These are phyloP conservation scores for Halotydeus destructor DNA, from an alignment of 1,140 invertebrate species.

Conservation along the genomic window DNA sequence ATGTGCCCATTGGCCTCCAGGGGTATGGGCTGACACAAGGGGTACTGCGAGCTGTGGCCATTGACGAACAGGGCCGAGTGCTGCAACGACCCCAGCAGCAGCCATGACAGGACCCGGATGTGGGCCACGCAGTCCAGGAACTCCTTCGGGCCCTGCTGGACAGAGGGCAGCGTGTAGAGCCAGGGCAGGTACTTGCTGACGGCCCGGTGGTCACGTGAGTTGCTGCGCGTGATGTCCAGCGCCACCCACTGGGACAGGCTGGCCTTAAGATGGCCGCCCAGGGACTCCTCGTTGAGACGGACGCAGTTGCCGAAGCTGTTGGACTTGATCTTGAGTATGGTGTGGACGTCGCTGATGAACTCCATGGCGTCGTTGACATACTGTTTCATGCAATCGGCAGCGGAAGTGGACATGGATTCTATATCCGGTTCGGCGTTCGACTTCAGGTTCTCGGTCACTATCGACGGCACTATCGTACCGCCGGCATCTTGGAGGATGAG, in stretches of 20 bases:
- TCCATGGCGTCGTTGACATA: conserved; percentile 84
- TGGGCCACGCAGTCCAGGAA: conserved; percentile 87
- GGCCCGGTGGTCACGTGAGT: conserved; percentile 59
- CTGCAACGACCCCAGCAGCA: conserved; percentile 75
- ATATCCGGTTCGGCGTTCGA: conserved; percentile 2
- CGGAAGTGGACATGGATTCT: conserved; percentile 41
- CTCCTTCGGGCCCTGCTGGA: conserved; percentile 75
- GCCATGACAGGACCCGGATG: conserved; percentile 81
- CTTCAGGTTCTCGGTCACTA: conserved; percentile 28
- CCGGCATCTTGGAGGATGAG: conserved; percentile 47
- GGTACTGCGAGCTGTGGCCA: conserved; percentile 8
- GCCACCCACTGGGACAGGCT: conserved; percentile 84
- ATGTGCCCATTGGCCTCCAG: conserved; percentile 87
- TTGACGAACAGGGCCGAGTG: conserved; percentile 44
- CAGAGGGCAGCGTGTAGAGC: conserved; percentile 63
- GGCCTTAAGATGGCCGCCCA: conserved; percentile 83
- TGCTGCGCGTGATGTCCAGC: conserved; percentile 69
- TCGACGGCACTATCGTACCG: conserved; percentile 42
- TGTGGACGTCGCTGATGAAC: conserved; percentile 87
- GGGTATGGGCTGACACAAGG: conserved; percentile 57
- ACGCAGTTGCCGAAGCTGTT: conserved; percentile 44
- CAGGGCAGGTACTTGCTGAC: conserved; percentile 69
- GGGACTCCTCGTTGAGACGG: conserved; percentile 73
- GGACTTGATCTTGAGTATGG: conserved; percentile 88
- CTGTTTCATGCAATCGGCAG: conserved; percentile 74